phyloP scores from a whole-genome alignment of 2,888 invertebrate genomes.

The Catocala sponsa region DNA sequence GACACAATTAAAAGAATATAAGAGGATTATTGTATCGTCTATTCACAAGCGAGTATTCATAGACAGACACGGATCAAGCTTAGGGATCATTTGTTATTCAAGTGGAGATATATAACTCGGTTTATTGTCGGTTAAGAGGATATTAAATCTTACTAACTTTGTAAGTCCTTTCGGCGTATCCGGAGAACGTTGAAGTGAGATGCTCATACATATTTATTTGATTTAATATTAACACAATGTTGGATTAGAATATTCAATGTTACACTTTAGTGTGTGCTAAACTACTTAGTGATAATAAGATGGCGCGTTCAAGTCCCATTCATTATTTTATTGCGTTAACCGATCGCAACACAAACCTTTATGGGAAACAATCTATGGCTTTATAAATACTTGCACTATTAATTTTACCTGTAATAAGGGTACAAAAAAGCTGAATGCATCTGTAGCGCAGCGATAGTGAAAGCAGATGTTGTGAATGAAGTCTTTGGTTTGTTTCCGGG shows the following conservation, averaged over 20 bases:
- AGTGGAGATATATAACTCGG: conserved; percentile 9
- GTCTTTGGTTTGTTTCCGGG: too few species aligned
- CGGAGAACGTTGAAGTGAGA: conserved; percentile 21
- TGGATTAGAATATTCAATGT: not conserved
- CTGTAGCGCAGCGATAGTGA: too few species aligned
- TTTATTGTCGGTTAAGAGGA: conserved; percentile 15
- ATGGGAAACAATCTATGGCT: too few species aligned
- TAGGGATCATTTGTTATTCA: conserved; percentile 6
- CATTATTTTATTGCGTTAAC: too few species aligned
- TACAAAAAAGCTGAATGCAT: too few species aligned
- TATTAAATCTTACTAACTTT: conserved; percentile 26
- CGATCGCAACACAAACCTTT: too few species aligned
- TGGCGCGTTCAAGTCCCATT: too few species aligned
- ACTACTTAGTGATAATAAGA: too few species aligned
- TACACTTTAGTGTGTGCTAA: too few species aligned
- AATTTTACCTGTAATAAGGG: too few species aligned
- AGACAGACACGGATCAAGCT: not conserved
- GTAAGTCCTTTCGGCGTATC: conserved; percentile 12
- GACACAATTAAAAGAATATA: conserved; percentile 4
- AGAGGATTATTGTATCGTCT: not conserved
- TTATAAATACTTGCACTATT: too few species aligned
- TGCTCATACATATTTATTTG: conserved; percentile 30
- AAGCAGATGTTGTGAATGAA: too few species aligned
- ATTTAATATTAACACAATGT: conserved; percentile 10
- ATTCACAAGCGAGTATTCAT: conserved; percentile 1